Conservation (phyloP, 2,113 vertebrate genomes). For the Jacana jacana region DNA sequence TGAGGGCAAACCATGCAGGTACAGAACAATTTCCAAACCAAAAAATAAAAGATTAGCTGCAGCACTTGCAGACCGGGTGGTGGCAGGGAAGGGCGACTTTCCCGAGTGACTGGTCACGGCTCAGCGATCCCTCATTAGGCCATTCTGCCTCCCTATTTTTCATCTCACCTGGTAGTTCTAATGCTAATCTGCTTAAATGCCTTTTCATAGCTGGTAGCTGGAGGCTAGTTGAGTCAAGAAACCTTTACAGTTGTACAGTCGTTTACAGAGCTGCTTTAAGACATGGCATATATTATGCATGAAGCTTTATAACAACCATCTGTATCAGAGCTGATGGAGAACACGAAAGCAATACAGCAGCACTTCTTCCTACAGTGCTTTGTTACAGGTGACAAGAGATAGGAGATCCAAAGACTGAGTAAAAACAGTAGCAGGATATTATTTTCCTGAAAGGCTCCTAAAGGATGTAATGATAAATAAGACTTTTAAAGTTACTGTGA, state of each 20-base stretch:
- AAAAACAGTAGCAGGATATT: not conserved
- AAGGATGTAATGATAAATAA: constrained; percentile 5
- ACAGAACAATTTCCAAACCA: not conserved
- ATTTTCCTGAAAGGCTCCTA: not conserved
- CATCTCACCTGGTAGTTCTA: constrained; percentile 11
- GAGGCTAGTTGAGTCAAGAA: constrained; percentile 9
- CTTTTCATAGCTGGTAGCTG: constrained; percentile 12
- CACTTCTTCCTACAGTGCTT: not conserved
- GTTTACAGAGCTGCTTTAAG: constrained; percentile 12
- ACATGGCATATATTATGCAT: constrained; percentile 9
- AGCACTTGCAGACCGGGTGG: not conserved
- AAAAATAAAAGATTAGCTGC: not conserved
- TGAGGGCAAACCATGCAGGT: not conserved
- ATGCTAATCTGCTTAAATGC: constrained; percentile 41
- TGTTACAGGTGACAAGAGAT: constrained; percentile 23
- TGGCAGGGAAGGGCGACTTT: not conserved
- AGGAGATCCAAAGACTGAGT: not conserved
- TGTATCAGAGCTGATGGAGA: constrained; percentile 15
- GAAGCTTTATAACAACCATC: constrained; percentile 22
- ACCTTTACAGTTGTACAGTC: constrained; percentile 1
- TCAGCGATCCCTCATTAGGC: not conserved
- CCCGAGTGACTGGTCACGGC: not conserved
- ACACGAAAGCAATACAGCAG: constrained; percentile 19
- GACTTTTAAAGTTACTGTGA: not conserved
- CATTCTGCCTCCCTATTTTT: not conserved